Conservation (phyloP, 1,140 invertebrate genomes). For the Planococcus citri region DNA sequence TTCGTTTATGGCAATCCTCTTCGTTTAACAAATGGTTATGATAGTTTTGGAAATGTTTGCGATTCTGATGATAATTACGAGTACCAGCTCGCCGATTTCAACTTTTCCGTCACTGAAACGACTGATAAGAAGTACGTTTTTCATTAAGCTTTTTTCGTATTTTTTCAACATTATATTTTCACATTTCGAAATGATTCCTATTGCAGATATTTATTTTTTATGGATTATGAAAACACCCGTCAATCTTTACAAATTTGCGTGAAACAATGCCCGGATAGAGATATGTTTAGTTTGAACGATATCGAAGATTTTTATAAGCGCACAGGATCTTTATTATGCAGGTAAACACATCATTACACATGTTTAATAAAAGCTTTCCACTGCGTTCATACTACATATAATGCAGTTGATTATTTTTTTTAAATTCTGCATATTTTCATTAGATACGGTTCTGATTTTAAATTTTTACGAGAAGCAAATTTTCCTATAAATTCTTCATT, state of each 20-base stretch:
- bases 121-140: slow-evolving; percentile 44
- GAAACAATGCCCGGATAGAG: slow-evolving; percentile 63
- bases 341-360: slow-evolving; percentile 31
- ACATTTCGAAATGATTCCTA: no score
- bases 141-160: not conserved
- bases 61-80: slow-evolving; percentile 64
- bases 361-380: no score
- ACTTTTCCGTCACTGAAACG: slow-evolving; percentile 67
- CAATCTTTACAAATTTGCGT: slow-evolving; percentile 79
- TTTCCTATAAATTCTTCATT: slow-evolving; percentile 41
- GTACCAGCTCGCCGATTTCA: slow-evolving; percentile 51
- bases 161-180: no score
- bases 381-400: no score
- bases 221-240: slow-evolving; percentile 61
- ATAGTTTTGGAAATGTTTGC: slow-evolving; percentile 93
- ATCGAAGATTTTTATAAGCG: slow-evolving; percentile 58
- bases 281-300: slow-evolving; percentile 49
- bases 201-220: slow-evolving; percentile 64
- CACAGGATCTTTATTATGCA: slow-evolving; percentile 57
- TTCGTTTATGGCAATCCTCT: slow-evolving; percentile 79
- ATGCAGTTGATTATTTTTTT: no score
- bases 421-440: no score
- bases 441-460: slow-evolving; percentile 27
- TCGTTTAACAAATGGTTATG: slow-evolving; percentile 80
- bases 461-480: slow-evolving; percentile 22